phyloP scores from a whole-genome alignment of 2,888 invertebrate species.

The Sesia bembeciformis region DNA sequence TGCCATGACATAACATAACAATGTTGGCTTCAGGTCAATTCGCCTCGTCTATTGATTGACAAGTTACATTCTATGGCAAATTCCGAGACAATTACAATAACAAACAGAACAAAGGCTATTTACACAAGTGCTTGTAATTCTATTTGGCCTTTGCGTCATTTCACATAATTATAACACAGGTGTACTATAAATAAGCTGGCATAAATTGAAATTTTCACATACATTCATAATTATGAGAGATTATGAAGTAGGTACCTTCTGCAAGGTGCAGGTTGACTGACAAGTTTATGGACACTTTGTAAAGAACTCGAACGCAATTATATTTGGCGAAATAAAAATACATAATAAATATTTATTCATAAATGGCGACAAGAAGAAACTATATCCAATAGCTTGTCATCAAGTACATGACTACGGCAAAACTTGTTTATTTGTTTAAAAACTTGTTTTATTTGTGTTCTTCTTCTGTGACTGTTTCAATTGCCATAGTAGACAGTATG shows the following conservation, averaged over 20 bases:
- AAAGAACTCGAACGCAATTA: not conserved
- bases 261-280: not conserved
- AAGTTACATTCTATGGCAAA: conserved; percentile 2
- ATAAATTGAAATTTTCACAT: not conserved
- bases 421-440: no score
- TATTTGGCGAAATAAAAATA: not conserved
- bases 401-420: no score
- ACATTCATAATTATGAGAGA: not conserved
- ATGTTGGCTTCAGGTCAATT: no score
- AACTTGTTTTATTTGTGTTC: no score
- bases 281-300: not conserved
- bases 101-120: conserved; percentile 4
- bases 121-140: conserved; percentile 5
- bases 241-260: not conserved
- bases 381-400: no score
- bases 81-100: conserved; percentile 7
- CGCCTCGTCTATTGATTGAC: conserved; percentile 2
- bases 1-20: no score
- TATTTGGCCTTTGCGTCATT: conserved; percentile 5
- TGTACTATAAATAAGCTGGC: not conserved
- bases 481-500: no score
- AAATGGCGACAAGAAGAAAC: no score
- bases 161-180: not conserved
- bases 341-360: no score
- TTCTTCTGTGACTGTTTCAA: no score